These are phyloP conservation scores for Antheraea assamensis DNA, from an alignment of 2,888 invertebrate species.

Conservation along the genomic window DNA sequence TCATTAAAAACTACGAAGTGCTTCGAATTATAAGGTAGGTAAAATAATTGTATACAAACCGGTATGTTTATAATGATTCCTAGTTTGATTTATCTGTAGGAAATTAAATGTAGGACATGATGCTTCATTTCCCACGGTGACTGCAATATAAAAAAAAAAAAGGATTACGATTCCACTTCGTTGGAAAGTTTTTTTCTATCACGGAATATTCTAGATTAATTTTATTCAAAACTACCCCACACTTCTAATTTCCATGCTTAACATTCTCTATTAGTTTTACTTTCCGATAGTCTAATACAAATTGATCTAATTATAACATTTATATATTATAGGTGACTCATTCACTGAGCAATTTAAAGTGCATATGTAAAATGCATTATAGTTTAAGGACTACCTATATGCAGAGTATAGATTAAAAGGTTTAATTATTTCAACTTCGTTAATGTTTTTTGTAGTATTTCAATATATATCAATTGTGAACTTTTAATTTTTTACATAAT, in stretches of 20 bases:
- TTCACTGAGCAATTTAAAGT: background rate
- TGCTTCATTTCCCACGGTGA: background rate
- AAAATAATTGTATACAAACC: too few relatives aligned
- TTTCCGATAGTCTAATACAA: background rate
- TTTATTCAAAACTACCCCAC: background rate
- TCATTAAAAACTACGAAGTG: background rate
- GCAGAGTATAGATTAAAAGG: background rate
- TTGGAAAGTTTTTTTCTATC: background rate
- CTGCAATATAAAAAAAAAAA: background rate
- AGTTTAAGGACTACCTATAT: background rate
- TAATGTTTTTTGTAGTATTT: background rate
- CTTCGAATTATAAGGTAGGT: constrained; percentile 3
- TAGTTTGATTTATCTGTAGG: background rate
- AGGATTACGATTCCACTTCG: background rate
- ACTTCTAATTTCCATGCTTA: background rate
- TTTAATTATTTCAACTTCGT: background rate
- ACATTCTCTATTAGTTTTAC: background rate
- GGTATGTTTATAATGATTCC: background rate
- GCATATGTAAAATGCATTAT: background rate
- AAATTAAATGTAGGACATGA: background rate
- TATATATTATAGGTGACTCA: background rate
- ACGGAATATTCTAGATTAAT: background rate
- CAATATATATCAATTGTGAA: too few relatives aligned
- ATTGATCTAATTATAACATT: background rate
- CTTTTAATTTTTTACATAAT: too few relatives aligned